Evolutionary conservation across 2,113 vertebrate species (phyloP), one percentile per base, ranked within the genome.

Genomic region (Cathartes aura): DNA sequence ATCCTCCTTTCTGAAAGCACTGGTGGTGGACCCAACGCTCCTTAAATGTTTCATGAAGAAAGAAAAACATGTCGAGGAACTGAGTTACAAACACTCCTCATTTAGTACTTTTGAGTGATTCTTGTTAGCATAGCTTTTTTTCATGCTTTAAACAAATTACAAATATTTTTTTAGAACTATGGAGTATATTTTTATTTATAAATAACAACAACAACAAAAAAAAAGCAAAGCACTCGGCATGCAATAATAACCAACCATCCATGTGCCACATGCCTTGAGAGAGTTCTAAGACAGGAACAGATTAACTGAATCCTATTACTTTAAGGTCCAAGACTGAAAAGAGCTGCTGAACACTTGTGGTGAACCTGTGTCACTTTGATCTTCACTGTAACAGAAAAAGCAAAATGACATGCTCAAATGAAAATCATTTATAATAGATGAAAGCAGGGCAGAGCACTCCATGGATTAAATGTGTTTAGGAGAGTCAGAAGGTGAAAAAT

Each of bases 231-330:
- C 58, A 66, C 64, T 83, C 87, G 43, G 91, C 90, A 82, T 13
- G 75, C 50, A 94, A 60, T 58, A 73, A 97, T 32, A 89, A 50
- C 52, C 93, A 95, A 60, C 36, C 82, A 74, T n/a, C 75, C 64
- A 34, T 96, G 80, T 59, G 62, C 70, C 94, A 95, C 89, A 34
- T 34, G 95, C 71, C 87, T 92, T 62, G 36, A 89, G 90, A 98
- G 89, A 98, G 98, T 98, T 98, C 95, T 97, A 64, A 98, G 83
- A 72, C 88, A 93, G 81, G 60, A 88, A 89, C 76, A 97, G 98
- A 98, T 98, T 95, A 97, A 98, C 82, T 94, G 91, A 80, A 98
- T 96, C 34, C 92, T 71, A 89, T 98, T 98, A 98, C 91, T 97
- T 96, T 82, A 97, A 97, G 97, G 95, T 95, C 74, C 92, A 82